A percentile compares a stretch with the other conserved stretches of the same genome.
Evolutionary conservation across 2,888 invertebrate species (phyloP).

Genomic region (Ornithoptera alexandrae): DNA sequence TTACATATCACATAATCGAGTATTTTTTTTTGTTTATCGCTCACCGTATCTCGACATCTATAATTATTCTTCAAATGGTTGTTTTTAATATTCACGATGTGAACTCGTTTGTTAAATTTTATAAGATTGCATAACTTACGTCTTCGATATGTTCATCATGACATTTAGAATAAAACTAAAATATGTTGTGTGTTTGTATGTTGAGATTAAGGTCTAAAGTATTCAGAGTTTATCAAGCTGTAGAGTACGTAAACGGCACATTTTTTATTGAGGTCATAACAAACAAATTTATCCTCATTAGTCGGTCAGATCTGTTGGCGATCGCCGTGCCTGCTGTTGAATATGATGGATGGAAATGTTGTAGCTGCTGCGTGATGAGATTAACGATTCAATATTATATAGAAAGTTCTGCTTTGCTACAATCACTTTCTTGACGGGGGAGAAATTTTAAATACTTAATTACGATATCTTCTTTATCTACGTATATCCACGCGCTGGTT

Average conservation of each 20-base stretch:
- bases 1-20: no score
- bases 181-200: background rate
- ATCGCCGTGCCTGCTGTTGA: slow-evolving; percentile 36
- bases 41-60: no score
- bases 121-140: background rate
- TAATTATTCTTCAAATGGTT: background rate
- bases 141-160: background rate
- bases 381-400: slow-evolving; percentile 38
- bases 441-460: background rate
- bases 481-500: background rate
- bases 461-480: background rate
- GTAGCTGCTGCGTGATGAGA: slow-evolving; percentile 35
- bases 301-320: slow-evolving; percentile 37
- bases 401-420: slow-evolving; percentile 34
- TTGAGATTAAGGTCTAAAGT: background rate
- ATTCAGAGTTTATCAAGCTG: background rate
- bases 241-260: background rate
- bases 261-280: slow-evolving; percentile 38
- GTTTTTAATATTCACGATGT: background rate
- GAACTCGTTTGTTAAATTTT: background rate
- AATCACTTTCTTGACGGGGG: slow-evolving; percentile 31
- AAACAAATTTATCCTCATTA: slow-evolving; percentile 46
- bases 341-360: slow-evolving; percentile 39
- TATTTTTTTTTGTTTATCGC: no score
- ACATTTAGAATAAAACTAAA: background rate